Conservation (phyloP, 1,140 invertebrate species). For the Drosophila micromelanica region DNA sequence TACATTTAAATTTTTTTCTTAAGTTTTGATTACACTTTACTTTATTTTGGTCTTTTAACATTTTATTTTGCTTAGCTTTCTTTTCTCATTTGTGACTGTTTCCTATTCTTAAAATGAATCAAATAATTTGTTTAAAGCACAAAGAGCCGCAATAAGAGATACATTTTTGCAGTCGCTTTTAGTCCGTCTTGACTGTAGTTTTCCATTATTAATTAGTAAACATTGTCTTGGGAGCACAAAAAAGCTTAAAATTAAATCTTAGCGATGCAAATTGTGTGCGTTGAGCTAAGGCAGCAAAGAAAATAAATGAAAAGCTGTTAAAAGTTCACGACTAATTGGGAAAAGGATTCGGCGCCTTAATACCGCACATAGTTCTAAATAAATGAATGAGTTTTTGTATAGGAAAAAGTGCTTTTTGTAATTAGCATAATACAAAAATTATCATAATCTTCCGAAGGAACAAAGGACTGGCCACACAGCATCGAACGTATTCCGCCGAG, state of each 20-base stretch:
- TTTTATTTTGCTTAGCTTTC: not conserved
- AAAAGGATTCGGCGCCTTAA: constrained; percentile 29
- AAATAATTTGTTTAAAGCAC: not conserved
- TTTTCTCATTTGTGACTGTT: not conserved
- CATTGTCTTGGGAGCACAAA: constrained; percentile 39
- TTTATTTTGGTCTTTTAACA: too few species aligned
- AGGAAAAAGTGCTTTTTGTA: constrained; percentile 54
- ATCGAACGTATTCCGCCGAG: constrained; percentile 6
- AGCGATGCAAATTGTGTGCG: constrained; percentile 56
- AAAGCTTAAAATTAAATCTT: constrained; percentile 56
- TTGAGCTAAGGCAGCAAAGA: constrained; percentile 24
- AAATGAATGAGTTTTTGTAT: constrained; percentile 73
- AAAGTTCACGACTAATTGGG: constrained; percentile 52
- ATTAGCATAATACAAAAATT: constrained; percentile 75
- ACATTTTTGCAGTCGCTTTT: constrained; percentile 1
- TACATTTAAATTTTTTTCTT: too few species aligned
- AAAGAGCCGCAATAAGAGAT: not conserved
- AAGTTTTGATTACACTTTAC: too few species aligned
- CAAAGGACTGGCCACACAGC: constrained; percentile 39
- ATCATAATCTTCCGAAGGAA: constrained; percentile 40
- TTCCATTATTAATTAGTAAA: constrained; percentile 45
- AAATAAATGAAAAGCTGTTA: constrained; percentile 23
- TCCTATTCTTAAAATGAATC: not conserved
- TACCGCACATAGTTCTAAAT: constrained; percentile 31
- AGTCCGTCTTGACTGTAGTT: constrained; percentile 28